These are phyloP conservation scores for Pentalonia nigronervosa DNA, from an alignment of 1,140 invertebrate species.

Conservation along the genomic window DNA sequence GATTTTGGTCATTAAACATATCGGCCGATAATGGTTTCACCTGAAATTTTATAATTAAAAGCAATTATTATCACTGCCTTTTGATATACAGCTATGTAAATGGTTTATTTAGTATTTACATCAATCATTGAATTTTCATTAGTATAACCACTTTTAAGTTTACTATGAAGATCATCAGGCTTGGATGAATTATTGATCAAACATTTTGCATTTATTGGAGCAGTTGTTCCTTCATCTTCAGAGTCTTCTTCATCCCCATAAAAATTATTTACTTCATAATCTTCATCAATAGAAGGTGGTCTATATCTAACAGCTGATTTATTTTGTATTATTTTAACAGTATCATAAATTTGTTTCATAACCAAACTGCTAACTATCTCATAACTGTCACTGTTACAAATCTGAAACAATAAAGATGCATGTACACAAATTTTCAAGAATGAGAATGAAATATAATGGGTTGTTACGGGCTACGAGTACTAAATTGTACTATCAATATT, in stretches of 20 bases:
- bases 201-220: not conserved
- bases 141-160: slow-evolving; percentile 61
- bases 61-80: not conserved
- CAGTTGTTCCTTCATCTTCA: slow-evolving; percentile 37
- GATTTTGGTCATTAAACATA: slow-evolving; percentile 65
- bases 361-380: slow-evolving; percentile 24
- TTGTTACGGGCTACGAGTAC: too few relatives aligned
- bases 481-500: too few relatives aligned
- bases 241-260: slow-evolving; percentile 14
- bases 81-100: not conserved
- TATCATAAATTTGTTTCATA: slow-evolving; percentile 51
- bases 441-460: not conserved
- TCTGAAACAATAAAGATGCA: slow-evolving; percentile 60
- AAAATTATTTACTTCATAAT: not conserved
- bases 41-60: slow-evolving; percentile 62
- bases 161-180: slow-evolving; percentile 61
- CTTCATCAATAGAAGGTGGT: not conserved
- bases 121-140: slow-evolving; percentile 62
- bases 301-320: not conserved
- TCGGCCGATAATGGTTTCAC: slow-evolving; percentile 66
- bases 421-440: not conserved
- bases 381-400: slow-evolving; percentile 65
- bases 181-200: not conserved
- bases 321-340: slow-evolving; percentile 35
- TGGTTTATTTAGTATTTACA: slow-evolving; percentile 59